Evolutionary conservation across 2,888 invertebrate genomes (phyloP).

Genomic region (Orgyia antiqua): DNA sequence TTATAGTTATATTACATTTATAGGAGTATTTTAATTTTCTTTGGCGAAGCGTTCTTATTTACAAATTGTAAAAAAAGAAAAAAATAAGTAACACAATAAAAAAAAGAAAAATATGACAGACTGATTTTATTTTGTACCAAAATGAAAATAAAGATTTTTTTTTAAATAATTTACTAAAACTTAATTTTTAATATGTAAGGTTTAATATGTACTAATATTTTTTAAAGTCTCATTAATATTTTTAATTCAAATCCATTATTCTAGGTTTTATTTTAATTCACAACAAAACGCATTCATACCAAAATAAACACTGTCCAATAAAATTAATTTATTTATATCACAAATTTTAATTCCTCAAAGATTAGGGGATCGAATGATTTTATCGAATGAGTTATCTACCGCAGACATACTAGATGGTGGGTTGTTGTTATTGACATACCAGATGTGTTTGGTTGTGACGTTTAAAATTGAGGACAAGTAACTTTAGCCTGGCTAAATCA

Average conservation of each 20-base stretch:
- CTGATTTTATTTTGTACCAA: neutral
- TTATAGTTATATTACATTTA: constrained; percentile 33
- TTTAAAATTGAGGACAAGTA: too few relatives aligned
- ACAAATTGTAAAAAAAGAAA: constrained; percentile 41
- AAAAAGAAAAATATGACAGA: constrained; percentile 9
- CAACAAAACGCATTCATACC: neutral
- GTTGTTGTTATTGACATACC: too few relatives aligned
- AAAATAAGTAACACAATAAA: constrained; percentile 16
- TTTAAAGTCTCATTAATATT: constrained; percentile 24
- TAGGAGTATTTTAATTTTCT: constrained; percentile 50
- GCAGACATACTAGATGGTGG: too few relatives aligned
- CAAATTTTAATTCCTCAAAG: too few relatives aligned
- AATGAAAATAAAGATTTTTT: too few relatives aligned
- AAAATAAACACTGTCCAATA: too few relatives aligned
- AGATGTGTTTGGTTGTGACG: too few relatives aligned
- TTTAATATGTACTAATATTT: constrained; percentile 13
- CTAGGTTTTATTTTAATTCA: neutral
- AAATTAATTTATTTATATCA: too few relatives aligned
- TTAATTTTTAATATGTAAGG: constrained; percentile 12
- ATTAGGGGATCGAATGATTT: too few relatives aligned
- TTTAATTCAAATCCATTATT: constrained; percentile 28
- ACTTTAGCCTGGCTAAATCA: too few relatives aligned
- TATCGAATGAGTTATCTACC: too few relatives aligned
- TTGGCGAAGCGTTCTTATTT: constrained; percentile 63
- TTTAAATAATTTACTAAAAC: constrained; percentile 15